phyloP scores from a whole-genome alignment of 2,888 invertebrate species.

The Eilema depressum region DNA sequence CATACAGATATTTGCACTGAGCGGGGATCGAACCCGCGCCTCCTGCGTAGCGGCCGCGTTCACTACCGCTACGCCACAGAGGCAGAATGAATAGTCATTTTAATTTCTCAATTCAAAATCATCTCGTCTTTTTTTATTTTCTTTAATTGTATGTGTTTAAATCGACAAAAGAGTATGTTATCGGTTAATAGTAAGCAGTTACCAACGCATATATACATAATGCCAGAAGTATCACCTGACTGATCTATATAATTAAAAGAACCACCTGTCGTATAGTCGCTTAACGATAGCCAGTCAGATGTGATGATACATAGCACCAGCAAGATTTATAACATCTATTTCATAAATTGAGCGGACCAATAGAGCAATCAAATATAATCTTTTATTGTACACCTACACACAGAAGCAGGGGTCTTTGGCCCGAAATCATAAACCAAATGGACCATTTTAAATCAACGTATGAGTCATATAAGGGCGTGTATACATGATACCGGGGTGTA shows the following conservation, averaged over 20 bases:
- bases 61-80: too few relatives aligned
- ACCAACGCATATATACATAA: neutral
- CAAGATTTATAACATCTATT: slow-evolving; percentile 15
- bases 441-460: slow-evolving; percentile 9
- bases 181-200: neutral
- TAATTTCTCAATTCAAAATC: too few relatives aligned
- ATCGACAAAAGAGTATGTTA: neutral
- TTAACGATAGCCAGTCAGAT: neutral
- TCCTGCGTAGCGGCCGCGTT: too few relatives aligned
- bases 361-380: slow-evolving; percentile 18
- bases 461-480: neutral
- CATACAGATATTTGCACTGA: too few relatives aligned
- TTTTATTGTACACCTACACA: slow-evolving; percentile 14
- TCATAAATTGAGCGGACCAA: slow-evolving; percentile 11
- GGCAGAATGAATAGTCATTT: too few relatives aligned
- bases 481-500: neutral
- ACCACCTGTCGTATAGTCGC: neutral
- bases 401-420: slow-evolving; percentile 14
- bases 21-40: too few relatives aligned
- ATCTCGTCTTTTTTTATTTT: neutral
- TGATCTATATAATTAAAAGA: neutral
- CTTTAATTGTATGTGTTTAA: neutral
- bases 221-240: neutral
- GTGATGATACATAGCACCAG: neutral
- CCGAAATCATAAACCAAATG: slow-evolving; percentile 10